phyloP scores from a whole-genome alignment of 2,888 invertebrate species.

The Seladonia tumulorum region DNA sequence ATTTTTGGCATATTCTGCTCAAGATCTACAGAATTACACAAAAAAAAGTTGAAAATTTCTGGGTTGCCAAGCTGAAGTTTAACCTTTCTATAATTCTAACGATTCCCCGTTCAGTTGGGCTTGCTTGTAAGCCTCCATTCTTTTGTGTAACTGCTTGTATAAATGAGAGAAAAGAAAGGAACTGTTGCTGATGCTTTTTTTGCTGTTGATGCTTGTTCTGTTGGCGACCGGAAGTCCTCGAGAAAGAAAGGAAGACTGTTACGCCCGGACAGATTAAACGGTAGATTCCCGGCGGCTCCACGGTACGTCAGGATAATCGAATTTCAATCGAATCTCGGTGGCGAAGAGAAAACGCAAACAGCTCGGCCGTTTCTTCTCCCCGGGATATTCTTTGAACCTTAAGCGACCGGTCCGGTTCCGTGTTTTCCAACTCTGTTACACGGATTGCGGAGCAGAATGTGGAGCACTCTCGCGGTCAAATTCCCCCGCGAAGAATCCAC shows the following conservation, averaged over 20 bases:
- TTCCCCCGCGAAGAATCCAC: neutral
- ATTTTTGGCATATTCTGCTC: no score
- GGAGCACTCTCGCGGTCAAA: neutral
- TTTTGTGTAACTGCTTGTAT: no score
- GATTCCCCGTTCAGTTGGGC: no score
- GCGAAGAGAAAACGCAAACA: constrained; percentile 24
- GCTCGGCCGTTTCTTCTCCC: constrained; percentile 8
- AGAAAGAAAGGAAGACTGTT: neutral
- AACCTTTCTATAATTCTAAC: no score
- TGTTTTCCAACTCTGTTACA: neutral
- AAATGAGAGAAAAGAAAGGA: no score
- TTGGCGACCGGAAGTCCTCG: neutral
- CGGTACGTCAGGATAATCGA: constrained; percentile 28
- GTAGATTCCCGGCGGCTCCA: constrained; percentile 27
- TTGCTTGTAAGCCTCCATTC: no score
- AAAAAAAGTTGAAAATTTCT: no score
- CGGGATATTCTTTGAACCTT: neutral
- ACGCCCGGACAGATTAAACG: constrained; percentile 27
- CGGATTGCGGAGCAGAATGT: neutral
- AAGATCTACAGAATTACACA: no score
- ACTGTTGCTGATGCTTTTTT: no score
- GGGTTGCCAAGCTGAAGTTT: no score
- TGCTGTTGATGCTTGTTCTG: neutral
- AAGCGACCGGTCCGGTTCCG: neutral
- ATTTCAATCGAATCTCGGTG: constrained; percentile 25